Base-by-base conservation (phyloP, 2,113 vertebrate species). In the Echinops telfairi region DNA sequence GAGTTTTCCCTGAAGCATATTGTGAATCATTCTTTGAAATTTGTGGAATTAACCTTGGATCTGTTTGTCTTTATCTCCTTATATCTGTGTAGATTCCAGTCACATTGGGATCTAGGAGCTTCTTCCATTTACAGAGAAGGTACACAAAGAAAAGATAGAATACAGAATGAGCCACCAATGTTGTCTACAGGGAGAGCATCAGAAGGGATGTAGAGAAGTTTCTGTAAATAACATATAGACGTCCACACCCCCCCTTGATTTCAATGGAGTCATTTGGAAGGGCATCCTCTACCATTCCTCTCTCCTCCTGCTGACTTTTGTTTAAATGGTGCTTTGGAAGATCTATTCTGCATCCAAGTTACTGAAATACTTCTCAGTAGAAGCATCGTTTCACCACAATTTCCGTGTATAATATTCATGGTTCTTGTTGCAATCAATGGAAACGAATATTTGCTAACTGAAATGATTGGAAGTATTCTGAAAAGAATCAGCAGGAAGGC, bases 301-400 rank as follows among this genome's bases (percentile, higher is more conserved):
- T 83, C 83, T 62, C n/a, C 5, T 6, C 29, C 29, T 36, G 14
- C 71, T 80, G 40, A 85, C 27, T 43, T 90, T 91, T 75, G 11
- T 79, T 90, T 16, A 88, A 86, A 81, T 11, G 83, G 75, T 86
- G 25, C 14, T 87, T 89, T 86, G 23, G 29, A 25, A 23, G 40
- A 92, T 47, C 91, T 14, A 91, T 81, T 89, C 79, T 53, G 47
- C 47, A 53, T 53, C 17, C 57, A 87, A 68, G 9, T 92, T 94
- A 64, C 31, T 6, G 25, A 86, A 83, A 33, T 89, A 70, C 62
- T 95, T 94, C 73, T 83, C 57, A 85, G 47, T 22, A 47, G 53
- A 91, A 64, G 4, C 62, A 91, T 92, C 16, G 27, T 92, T 92
- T 77, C 38, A 12, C 4, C 33, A 27, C 16, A 95, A 96, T 94